phyloP scores from a whole-genome alignment of 2,113 vertebrate species.

The Mormyrus lacerda region DNA sequence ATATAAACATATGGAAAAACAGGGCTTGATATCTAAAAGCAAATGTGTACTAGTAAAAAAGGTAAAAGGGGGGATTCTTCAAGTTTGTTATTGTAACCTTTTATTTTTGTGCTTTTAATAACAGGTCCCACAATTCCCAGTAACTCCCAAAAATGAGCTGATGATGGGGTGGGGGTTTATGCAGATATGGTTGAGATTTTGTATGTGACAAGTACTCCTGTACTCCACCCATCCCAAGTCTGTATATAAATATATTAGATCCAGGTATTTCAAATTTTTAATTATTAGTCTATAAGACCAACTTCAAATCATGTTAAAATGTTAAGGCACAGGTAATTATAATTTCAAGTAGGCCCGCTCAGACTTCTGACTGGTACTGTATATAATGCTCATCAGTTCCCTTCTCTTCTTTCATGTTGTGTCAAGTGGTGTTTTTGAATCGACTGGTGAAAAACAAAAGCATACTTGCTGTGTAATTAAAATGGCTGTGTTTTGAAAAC shows the following conservation, averaged over 20 bases:
- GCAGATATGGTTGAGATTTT: neutral
- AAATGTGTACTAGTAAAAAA: neutral
- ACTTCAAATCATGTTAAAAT: neutral
- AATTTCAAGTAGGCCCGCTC: neutral
- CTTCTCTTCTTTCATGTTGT: neutral
- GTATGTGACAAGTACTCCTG: neutral
- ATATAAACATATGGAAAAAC: neutral
- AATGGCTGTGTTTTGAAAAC: neutral
- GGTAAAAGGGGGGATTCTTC: neutral
- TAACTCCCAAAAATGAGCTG: neutral
- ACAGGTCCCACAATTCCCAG: neutral
- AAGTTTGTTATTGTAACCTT: neutral
- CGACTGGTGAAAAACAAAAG: neutral
- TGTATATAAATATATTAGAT: neutral
- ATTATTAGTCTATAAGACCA: neutral
- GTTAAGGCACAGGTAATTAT: neutral
- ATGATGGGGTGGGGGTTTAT: neutral
- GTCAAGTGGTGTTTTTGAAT: neutral
- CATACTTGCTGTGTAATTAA: neutral
- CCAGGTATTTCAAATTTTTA: neutral
- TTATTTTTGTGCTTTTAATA: neutral
- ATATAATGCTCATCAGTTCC: neutral
- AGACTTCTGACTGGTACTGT: neutral
- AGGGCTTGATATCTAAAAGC: neutral
- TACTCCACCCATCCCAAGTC: neutral